Evolutionary conservation across 1,140 invertebrate genomes (phyloP).

Genomic region (Ruditapes philippinarum): DNA sequence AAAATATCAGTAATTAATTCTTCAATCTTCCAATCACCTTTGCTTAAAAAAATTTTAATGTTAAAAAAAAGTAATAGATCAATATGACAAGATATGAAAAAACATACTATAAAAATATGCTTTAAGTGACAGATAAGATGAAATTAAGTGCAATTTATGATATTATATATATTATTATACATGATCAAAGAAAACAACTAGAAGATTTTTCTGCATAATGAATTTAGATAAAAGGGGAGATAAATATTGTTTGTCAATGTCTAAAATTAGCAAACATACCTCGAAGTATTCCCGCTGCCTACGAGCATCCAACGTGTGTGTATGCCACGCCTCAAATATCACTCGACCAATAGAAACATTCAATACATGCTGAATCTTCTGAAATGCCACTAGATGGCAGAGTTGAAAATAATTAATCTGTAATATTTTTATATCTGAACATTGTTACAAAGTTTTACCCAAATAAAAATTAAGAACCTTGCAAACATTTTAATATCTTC

Average conservation of each 20-base stretch:
- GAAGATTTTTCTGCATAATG: slow-evolving; percentile 25
- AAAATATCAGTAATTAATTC: not conserved
- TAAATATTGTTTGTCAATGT: not conserved
- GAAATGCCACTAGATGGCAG: slow-evolving; percentile 77
- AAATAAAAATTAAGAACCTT: no score
- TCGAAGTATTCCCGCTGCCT: slow-evolving; percentile 86
- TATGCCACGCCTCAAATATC: slow-evolving; percentile 84
- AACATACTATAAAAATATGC: no score
- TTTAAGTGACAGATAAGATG: no score
- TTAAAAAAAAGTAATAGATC: not conserved
- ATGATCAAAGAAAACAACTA: not conserved
- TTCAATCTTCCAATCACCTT: not conserved
- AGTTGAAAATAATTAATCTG: no score
- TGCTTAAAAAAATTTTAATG: not conserved
- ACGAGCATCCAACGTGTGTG: slow-evolving; percentile 82
- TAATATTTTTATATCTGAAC: no score
- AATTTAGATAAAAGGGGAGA: not conserved
- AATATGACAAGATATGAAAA: not conserved
- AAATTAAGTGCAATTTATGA: no score
- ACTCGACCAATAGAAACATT: slow-evolving; percentile 76
- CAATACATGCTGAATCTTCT: slow-evolving; percentile 81
- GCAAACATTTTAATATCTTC: no score
- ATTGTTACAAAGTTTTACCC: no score
- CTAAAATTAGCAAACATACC: slow-evolving; percentile 69
- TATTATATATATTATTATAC: no score